Evolutionary conservation across 2,888 invertebrate species (phyloP).

Genomic region (Zaprionus bogoriensis): DNA sequence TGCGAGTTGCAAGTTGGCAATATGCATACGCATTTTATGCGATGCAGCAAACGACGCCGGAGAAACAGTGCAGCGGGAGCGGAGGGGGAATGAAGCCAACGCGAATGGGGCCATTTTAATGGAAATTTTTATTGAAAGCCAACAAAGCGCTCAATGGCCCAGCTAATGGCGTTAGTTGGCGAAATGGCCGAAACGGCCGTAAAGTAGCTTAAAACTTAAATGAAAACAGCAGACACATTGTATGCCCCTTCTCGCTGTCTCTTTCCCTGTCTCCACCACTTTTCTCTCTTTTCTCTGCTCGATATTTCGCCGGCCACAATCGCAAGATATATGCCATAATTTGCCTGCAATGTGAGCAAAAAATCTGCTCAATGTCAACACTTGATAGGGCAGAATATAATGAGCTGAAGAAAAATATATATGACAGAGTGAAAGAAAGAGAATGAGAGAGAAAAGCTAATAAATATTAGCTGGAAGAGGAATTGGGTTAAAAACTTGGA

Average conservation of each 20-base stretch:
- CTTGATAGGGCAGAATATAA: slow-evolving; percentile 1
- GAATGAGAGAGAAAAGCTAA: not conserved
- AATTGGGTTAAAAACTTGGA: not conserved
- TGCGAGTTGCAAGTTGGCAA: slow-evolving; percentile 75
- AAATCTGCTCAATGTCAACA: slow-evolving; percentile 23
- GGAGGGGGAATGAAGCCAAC: not conserved
- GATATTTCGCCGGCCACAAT: slow-evolving; percentile 15
- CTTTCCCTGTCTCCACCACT: not conserved
- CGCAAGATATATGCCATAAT: slow-evolving; percentile 25
- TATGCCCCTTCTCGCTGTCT: not conserved
- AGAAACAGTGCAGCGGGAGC: not conserved
- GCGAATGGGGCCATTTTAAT: slow-evolving; percentile 63
- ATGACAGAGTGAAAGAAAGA: not conserved
- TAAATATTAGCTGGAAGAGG: not conserved
- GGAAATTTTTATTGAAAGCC: slow-evolving; percentile 77
- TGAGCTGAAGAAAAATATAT: not conserved
- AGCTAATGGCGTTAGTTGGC: slow-evolving; percentile 75
- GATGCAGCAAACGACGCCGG: slow-evolving; percentile 33
- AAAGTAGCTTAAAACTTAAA: slow-evolving; percentile 71
- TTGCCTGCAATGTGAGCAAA: slow-evolving; percentile 24
- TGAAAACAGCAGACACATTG: slow-evolving; percentile 46
- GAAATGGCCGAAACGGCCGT: slow-evolving; percentile 44
- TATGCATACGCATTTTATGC: slow-evolving; percentile 77
- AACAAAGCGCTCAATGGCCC: slow-evolving; percentile 77
- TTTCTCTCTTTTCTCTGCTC: not conserved